These are phyloP conservation scores for Limonius californicus DNA, from an alignment of 1,140 invertebrate species.

Conservation along the genomic window DNA sequence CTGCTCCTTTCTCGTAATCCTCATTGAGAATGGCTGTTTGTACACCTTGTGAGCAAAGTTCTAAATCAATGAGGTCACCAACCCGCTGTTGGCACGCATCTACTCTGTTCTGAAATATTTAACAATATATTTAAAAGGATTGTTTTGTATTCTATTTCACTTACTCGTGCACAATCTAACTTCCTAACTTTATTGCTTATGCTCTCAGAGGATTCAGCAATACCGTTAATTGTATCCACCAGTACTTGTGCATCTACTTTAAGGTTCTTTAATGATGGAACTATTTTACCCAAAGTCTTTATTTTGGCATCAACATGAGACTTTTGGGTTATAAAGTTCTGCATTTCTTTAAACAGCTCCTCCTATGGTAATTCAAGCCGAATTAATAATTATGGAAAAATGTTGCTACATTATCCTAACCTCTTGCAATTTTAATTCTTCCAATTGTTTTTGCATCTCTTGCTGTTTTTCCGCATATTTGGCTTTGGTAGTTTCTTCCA, in stretches of 20 bases:
- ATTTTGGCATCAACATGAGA: constrained; percentile 65
- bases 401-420: too few relatives aligned
- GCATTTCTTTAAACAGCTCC: constrained; percentile 56
- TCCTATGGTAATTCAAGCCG: too few relatives aligned
- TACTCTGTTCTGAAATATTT: constrained; percentile 70
- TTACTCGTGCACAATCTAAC: constrained; percentile 88
- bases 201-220: constrained; percentile 85
- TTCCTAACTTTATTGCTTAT: constrained; percentile 95
- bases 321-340: constrained; percentile 57
- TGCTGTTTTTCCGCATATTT: constrained; percentile 15
- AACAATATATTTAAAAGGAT: neutral
- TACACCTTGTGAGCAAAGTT: constrained; percentile 93
- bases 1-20: constrained; percentile 90
- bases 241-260: constrained; percentile 70
- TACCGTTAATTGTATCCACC: constrained; percentile 80
- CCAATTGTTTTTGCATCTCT: constrained; percentile 35
- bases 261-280: constrained; percentile 66
- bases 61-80: constrained; percentile 93
- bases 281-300: constrained; percentile 57
- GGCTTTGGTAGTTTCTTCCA: neutral
- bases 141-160: too few relatives aligned
- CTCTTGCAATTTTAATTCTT: constrained; percentile 38
- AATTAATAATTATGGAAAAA: too few relatives aligned
- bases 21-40: constrained; percentile 87
- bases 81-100: constrained; percentile 93